These are phyloP conservation scores for Uromys caudimaculatus DNA, from an alignment of 2,797 vertebrate genomes.

Conservation along the genomic window DNA sequence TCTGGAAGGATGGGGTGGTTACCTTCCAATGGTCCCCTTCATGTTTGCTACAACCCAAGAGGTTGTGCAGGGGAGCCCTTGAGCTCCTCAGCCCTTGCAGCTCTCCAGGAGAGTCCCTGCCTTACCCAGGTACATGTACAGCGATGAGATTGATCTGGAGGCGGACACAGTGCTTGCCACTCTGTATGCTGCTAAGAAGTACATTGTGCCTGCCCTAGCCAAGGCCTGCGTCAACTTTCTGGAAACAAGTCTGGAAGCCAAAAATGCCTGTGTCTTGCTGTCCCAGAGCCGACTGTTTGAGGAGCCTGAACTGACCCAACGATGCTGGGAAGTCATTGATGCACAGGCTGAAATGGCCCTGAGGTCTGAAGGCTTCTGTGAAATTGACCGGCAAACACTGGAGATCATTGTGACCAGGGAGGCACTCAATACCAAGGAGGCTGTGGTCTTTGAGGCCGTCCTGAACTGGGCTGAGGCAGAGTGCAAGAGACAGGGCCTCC, in stretches of 20 bases:
- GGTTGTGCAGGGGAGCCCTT: not conserved
- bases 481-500: slow-evolving; percentile 93
- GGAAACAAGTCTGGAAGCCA: slow-evolving; percentile 97
- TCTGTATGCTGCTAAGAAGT: slow-evolving; percentile 98
- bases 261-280: slow-evolving; percentile 97
- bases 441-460: slow-evolving; percentile 94
- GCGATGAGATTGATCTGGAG: slow-evolving; percentile 97
- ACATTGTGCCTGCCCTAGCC: slow-evolving; percentile 96
- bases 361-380: slow-evolving; percentile 95
- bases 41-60: not conserved
- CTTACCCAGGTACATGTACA: slow-evolving; percentile 95
- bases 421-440: slow-evolving; percentile 96
- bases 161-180: slow-evolving; percentile 98
- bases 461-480: slow-evolving; percentile 96
- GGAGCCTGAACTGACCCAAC: slow-evolving; percentile 96
- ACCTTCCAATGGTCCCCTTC: not conserved
- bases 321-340: slow-evolving; percentile 99
- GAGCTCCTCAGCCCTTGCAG: not conserved
- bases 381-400: slow-evolving; percentile 95
- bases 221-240: slow-evolving; percentile 97
- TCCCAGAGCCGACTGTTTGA: slow-evolving; percentile 98
- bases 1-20: not conserved
- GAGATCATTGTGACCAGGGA: slow-evolving; percentile 95
- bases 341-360: slow-evolving; percentile 97
- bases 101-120: not conserved